These are phyloP conservation scores for Reinhardtius hippoglossoides DNA, from an alignment of 2,113 vertebrate genomes.

Conservation along the genomic window DNA sequence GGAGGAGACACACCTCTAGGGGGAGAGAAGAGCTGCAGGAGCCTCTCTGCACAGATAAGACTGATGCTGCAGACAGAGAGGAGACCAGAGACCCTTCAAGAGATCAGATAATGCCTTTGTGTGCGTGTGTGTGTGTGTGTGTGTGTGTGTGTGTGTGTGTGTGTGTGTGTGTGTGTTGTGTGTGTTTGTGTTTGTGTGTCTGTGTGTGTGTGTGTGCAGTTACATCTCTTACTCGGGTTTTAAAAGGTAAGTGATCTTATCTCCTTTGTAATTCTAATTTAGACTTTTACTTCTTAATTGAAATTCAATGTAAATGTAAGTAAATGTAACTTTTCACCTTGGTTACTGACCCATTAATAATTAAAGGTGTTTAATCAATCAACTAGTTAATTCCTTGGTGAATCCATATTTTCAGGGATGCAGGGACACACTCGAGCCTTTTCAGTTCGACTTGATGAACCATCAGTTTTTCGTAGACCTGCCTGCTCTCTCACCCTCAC, in stretches of 20 bases:
- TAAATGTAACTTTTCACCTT: too few species aligned
- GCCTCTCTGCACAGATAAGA: slow-evolving; percentile 73
- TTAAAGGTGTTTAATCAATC: background rate
- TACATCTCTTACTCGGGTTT: too few species aligned
- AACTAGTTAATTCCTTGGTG: background rate
- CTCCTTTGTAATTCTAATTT: background rate
- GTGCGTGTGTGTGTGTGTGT: slow-evolving; percentile 22
- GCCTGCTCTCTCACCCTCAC: background rate
- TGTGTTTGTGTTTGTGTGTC: background rate
- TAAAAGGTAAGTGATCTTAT: background rate
- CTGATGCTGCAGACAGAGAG: slow-evolving; percentile 81
- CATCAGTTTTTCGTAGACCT: background rate
- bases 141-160: background rate
- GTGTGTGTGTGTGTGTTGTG: background rate
- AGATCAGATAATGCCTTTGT: slow-evolving; percentile 76
- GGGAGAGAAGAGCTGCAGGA: slow-evolving; percentile 35
- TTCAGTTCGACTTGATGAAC: too few species aligned
- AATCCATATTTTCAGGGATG: background rate
- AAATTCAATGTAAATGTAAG: background rate
- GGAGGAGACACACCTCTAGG: slow-evolving; percentile 21
- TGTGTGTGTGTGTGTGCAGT: background rate
- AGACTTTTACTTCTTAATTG: background rate
- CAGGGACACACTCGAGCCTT: background rate
- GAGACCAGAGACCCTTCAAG: slow-evolving; percentile 81
- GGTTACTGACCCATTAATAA: background rate